Evolutionary conservation across 2,888 invertebrate genomes (phyloP).

Genomic region (Habroteleia sp.): DNA sequence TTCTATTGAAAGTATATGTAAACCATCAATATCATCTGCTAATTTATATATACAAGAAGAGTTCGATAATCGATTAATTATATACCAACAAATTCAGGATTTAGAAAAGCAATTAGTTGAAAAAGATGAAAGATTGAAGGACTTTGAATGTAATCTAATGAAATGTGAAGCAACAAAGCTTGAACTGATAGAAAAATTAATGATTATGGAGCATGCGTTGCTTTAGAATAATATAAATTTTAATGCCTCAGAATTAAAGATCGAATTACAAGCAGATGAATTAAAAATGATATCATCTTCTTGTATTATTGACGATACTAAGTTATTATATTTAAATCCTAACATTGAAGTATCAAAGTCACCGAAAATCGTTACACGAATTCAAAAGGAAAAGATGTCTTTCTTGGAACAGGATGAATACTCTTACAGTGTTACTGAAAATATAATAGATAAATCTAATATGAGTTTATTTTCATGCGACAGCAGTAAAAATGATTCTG

Average conservation of each 20-base stretch:
- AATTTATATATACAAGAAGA: too few relatives aligned
- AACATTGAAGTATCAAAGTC: conserved; percentile 16
- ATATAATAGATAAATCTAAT: conserved; percentile 46
- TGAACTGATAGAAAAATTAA: conserved; percentile 30
- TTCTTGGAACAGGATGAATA: conserved; percentile 15
- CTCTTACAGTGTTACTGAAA: conserved; percentile 47
- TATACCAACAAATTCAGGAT: too few relatives aligned
- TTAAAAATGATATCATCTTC: neutral
- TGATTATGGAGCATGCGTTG: conserved; percentile 26
- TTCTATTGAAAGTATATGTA: too few relatives aligned
- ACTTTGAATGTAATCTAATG: conserved; percentile 22
- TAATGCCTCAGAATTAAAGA: neutral
- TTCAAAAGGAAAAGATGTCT: conserved; percentile 29
- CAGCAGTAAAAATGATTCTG: conserved; percentile 74
- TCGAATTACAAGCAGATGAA: neutral
- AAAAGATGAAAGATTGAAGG: conserved; percentile 43
- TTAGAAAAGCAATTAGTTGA: conserved; percentile 46
- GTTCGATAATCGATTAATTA: too few relatives aligned
- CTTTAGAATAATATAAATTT: conserved; percentile 20
- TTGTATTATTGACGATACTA: conserved; percentile 4
- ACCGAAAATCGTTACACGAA: conserved; percentile 22
- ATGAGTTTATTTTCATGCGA: conserved; percentile 63
- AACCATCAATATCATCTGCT: too few relatives aligned
- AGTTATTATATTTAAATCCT: conserved; percentile 34
- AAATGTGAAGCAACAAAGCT: conserved; percentile 24